Evolutionary conservation across 2,113 vertebrate genomes (phyloP).

Genomic region (Muscicapa adusta): DNA sequence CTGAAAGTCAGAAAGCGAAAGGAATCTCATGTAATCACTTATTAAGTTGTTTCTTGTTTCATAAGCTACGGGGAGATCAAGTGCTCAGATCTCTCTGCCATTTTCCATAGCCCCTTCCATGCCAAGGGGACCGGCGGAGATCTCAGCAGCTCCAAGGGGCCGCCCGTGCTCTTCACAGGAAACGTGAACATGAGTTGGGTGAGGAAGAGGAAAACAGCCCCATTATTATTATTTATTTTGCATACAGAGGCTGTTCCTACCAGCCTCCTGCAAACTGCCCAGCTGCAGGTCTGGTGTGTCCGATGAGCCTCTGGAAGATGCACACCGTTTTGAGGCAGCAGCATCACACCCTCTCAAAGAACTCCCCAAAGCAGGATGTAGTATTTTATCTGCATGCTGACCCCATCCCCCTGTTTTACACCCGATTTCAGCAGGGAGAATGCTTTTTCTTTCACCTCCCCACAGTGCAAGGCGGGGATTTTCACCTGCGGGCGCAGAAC

Average conservation of each 20-base stretch:
- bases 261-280: not conserved
- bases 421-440: not conserved
- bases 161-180: accelerated
- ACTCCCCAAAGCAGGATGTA: not conserved
- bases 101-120: not conserved
- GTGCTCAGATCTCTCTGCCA: slow-evolving; percentile 1
- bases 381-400: not conserved
- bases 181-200: not conserved
- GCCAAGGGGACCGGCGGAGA: not conserved
- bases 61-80: slow-evolving; percentile 28
- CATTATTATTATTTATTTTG: not conserved
- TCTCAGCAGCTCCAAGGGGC: not conserved
- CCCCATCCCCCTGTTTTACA: not conserved
- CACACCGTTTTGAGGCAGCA: accelerated
- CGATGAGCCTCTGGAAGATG: not conserved
- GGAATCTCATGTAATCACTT: slow-evolving; percentile 64
- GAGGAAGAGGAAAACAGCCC: not conserved
- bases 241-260: not conserved
- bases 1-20: slow-evolving; percentile 67
- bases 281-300: not conserved
- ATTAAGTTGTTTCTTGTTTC: slow-evolving; percentile 62
- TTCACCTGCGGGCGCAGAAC: not conserved
- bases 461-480: not conserved
- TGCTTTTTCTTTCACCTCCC: not conserved
- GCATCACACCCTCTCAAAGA: not conserved